Evolutionary conservation across 2,797 vertebrate genomes (phyloP).

Genomic region (Pseudochirops cupreus): DNA sequence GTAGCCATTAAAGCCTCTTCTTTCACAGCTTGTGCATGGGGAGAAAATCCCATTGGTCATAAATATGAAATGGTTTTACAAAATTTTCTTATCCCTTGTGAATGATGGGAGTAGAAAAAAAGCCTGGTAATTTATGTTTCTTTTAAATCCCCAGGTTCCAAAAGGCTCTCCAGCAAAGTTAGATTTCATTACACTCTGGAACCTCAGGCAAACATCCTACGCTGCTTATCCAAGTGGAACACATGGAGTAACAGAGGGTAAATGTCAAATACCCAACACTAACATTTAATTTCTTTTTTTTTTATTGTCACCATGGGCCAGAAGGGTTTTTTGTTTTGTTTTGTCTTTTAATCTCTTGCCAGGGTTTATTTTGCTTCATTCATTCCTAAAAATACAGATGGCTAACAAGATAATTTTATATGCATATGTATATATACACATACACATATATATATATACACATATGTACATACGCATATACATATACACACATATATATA

Average conservation of each 20-base stretch:
- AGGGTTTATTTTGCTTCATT: background rate
- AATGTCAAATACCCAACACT: conserved; percentile 24
- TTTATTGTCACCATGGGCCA: background rate
- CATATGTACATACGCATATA: no score
- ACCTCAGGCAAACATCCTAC: conserved; percentile 35
- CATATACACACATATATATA: no score
- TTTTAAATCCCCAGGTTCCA: conserved; percentile 51
- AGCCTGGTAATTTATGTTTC: background rate
- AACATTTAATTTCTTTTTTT: background rate
- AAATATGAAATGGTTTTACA: conserved; percentile 5
- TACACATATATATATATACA: background rate
- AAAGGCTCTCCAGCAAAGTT: conserved; percentile 28
- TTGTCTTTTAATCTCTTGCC: background rate
- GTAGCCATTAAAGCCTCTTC: conserved; percentile 22
- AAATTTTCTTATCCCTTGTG: conserved; percentile 41
- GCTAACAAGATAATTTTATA: conserved; percentile 23
- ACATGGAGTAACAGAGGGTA: conserved; percentile 22
- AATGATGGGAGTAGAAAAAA: conserved; percentile 54
- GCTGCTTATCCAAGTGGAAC: conserved; percentile 50
- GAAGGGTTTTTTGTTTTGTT: conserved; percentile 3
- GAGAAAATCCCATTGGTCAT: conserved; percentile 31
- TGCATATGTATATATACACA: conserved; percentile 1
- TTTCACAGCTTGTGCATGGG: conserved; percentile 30
- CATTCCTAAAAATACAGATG: background rate
- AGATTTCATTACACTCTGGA: conserved; percentile 21